A percentile compares a stretch with the other conserved stretches of the same genome.
These are phyloP conservation scores for Pemphredon lugubris DNA, from an alignment of 2,888 invertebrate species.

Conservation along the genomic window DNA sequence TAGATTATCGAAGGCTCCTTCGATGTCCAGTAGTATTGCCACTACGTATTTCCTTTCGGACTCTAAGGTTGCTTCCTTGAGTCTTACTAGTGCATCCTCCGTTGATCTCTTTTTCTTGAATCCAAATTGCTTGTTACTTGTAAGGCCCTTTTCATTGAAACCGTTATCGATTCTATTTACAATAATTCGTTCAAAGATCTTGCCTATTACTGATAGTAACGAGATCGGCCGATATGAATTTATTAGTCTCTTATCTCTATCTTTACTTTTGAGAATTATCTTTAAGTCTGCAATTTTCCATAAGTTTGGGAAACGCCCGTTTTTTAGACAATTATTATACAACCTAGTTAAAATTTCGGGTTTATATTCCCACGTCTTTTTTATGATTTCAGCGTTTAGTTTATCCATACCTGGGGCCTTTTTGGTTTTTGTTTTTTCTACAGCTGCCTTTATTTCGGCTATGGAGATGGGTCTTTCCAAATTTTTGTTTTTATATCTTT, in stretches of 20 bases:
- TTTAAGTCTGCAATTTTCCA: conserved; percentile 16
- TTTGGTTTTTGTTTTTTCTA: background rate
- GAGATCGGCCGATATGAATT: conserved; percentile 26
- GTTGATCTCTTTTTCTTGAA: background rate
- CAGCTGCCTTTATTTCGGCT: conserved; percentile 2
- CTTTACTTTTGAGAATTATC: conserved; percentile 10
- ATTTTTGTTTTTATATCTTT: background rate
- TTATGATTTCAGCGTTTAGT: background rate
- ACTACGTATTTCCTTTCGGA: background rate
- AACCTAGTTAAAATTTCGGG: background rate
- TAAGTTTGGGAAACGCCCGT: background rate
- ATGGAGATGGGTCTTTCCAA: background rate
- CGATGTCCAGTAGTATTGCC: conserved; percentile 4
- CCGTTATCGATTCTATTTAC: background rate
- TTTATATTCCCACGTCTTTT: too few species aligned
- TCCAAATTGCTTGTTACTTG: conserved; percentile 5
- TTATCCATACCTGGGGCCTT: conserved; percentile 14
- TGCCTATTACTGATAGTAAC: background rate
- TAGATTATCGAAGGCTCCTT: conserved; percentile 24
- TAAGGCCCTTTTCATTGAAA: background rate
- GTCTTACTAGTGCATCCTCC: background rate
- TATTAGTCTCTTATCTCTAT: background rate
- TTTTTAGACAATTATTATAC: conserved; percentile 3
- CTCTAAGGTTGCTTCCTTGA: background rate
- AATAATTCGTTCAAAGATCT: conserved; percentile 16